Base-by-base conservation (phyloP, 2,888 invertebrate species). In the Eubasilissa splendida region DNA sequence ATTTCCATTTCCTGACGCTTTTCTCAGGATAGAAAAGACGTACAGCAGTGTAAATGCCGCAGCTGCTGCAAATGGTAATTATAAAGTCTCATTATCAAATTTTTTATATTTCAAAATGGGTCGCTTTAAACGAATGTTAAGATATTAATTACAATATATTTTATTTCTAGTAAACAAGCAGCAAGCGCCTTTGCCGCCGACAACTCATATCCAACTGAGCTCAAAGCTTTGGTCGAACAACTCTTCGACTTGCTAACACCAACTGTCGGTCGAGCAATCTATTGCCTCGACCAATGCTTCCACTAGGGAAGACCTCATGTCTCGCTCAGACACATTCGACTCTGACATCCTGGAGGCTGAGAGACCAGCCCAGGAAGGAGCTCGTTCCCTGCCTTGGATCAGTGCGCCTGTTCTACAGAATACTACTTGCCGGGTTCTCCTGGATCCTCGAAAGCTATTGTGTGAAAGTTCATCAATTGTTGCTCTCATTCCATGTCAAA, bases 1-100 rank as follows among this genome's bases (percentile, higher is more conserved):
- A 84, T 94, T 96, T 88, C 95, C 96, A 9, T 88, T 89, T 42
- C 96, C 96, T 10, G 93, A 93, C 85, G 92, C 92, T 80, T 95
- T 94, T 88, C 89, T 91, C 84, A 91, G 93, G 85, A 89, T 94
- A 85, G 87, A 91, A 60, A 95, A 95, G 88, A 91, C 93, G 74
- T 95, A 95, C 90, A 93, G 92, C 88, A 93, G 93, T 87, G 92
- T 92, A 88, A 90, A 90, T 83, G 87, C 88, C 2, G 87, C 86
- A 78, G 83, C 84, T 81, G 84, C 53, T 54, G 79, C 79, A 52
- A 79, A 82, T 59, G 80, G 77, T 84, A 80, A 42, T 42, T 42
- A 42, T 42, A 42, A 42, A 42, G 22, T 7, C 42, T 42, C 42
- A 42, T 42, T 42, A 42, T 7, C 42, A 42, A 42, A 42, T 42